These are phyloP conservation scores for Caenorhabditis sinica DNA, from an alignment of 2,888 invertebrate genomes.

Conservation along the genomic window DNA sequence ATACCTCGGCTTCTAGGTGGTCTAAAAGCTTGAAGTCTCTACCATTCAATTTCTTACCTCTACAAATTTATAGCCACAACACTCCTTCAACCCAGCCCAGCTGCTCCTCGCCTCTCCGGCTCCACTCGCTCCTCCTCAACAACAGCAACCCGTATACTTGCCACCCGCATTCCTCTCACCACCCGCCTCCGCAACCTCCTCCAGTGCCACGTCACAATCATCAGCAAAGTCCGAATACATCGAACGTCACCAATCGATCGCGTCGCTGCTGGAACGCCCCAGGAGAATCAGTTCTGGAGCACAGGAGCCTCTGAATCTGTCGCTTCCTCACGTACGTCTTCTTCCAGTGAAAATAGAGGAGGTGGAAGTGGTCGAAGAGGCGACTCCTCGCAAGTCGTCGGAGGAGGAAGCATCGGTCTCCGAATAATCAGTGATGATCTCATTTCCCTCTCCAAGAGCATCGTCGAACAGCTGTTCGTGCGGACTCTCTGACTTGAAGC, in stretches of 20 bases:
- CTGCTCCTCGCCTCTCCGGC: constrained; percentile 10
- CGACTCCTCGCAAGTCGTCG: neutral
- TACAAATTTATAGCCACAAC: neutral
- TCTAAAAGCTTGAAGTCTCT: neutral
- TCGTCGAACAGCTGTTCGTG: constrained; percentile 57
- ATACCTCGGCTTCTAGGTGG: neutral
- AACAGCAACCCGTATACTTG: constrained; percentile 12
- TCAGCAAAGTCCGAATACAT: constrained; percentile 52
- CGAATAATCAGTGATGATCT: constrained; percentile 51
- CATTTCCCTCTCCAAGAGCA: constrained; percentile 54
- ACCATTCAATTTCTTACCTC: neutral
- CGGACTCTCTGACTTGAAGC: constrained; percentile 55
- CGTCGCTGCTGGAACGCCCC: constrained; percentile 64
- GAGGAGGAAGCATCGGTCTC: neutral
- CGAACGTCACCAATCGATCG: constrained; percentile 66
- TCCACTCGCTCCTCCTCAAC: neutral
- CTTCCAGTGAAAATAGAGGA: constrained; percentile 23
- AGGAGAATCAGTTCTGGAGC: constrained; percentile 34
- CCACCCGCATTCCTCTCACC: constrained; percentile 65
- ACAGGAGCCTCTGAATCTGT: constrained; percentile 57
- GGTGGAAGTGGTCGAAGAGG: constrained; percentile 1
- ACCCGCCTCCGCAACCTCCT: constrained; percentile 39
- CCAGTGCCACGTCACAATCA: constrained; percentile 3
- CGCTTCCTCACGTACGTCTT: constrained; percentile 36
- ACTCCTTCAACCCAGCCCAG: constrained; percentile 2